Base-by-base conservation (phyloP, 2,888 invertebrate species). In the Eugnorisma glareosa region DNA sequence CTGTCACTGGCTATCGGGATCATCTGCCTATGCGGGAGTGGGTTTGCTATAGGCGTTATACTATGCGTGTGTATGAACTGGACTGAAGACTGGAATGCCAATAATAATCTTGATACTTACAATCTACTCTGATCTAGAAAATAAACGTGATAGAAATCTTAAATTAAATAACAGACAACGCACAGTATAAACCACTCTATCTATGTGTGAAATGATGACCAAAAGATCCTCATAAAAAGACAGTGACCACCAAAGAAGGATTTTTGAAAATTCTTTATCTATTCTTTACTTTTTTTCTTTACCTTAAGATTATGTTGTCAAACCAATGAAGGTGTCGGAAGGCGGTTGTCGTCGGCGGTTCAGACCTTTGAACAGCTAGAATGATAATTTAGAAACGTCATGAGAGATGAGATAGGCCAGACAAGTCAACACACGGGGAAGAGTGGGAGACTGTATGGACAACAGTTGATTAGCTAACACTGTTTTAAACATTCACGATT, bases 1-100 rank as follows among this genome's bases (percentile, higher is more conserved):
- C 67, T 82, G 85, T 59, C 85, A 84, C 48, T n/a, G 54, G 63
- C 35, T 40, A 73, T 64, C 43, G 63, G 24, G 15, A 63, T 31
- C 43, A 54, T 64, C 69, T 70, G 59, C 40, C 18, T 78, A 48
- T 35, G 35, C 10, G 5, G 10, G n/a, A 61, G 31, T 6, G 15
- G n/a, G 4, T 28, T 7, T 10, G 10, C 0, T 37, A 3, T 11
- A 59, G 31, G 11, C 43, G 3, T 13, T 13, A 40, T 0, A 59
- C 21, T 21, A 10, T 28, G 15, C 15, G 40, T 18, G 5, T 57
- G 18, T 57, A 13, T n/a, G 11, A 11, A 28, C 7, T 51, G 51
- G 18, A n/a, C 31, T 21, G 6, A 8, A 40, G 11, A n/a, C 28
- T 35, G n/a, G 15, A 28, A 10, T 48, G 21, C 5, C 10, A 2